Conservation (phyloP, 64 coral and sea anemone species). For the Pachyseris speciosa region DNA sequence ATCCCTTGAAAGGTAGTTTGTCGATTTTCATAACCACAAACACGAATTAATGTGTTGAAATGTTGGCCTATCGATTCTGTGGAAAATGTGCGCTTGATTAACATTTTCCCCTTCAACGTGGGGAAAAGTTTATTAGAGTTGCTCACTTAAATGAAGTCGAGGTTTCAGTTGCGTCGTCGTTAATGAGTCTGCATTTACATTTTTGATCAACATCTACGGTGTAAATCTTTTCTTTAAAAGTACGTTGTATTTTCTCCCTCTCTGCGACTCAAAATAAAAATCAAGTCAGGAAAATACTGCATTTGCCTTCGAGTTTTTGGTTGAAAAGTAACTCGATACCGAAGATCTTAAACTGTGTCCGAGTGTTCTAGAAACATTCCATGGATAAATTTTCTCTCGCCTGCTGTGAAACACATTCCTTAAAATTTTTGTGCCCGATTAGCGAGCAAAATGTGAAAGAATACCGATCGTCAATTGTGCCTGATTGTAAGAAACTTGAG, state of each 20-base stretch:
- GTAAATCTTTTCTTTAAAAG: no score
- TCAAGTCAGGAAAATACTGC: neutral
- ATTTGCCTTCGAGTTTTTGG: neutral
- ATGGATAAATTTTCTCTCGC: neutral
- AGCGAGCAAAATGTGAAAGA: no score
- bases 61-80: neutral
- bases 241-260: no score
- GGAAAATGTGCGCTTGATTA: neutral
- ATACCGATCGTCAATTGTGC: no score
- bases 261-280: neutral
- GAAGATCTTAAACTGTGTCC: neutral
- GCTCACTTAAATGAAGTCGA: neutral
- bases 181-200: no score
- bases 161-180: no score
- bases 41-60: neutral
- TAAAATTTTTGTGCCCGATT: no score
- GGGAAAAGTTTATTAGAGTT: neutral
- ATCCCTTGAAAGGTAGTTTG: neutral
- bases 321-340: neutral
- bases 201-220: no score
- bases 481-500: no score
- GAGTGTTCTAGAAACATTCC: conserved; percentile 19
- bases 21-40: neutral
- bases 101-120: neutral
- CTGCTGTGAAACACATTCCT: neutral